Evolutionary conservation across 1,140 invertebrate species (phyloP), one percentile per base, ranked within the genome.

Genomic region (Plectrocnemia conspersa): DNA sequence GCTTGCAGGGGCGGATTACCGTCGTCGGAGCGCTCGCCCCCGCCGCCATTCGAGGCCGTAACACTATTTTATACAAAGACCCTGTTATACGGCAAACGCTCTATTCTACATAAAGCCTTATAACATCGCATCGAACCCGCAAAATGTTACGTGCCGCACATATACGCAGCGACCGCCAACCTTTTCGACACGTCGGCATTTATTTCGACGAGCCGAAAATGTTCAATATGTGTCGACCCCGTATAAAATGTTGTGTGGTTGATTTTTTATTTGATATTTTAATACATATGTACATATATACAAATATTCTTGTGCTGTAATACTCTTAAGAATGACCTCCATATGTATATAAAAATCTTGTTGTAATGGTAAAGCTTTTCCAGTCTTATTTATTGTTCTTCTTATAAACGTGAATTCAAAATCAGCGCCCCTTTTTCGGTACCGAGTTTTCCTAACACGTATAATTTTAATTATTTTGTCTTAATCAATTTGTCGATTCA

Each of bases 31-130:
- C 35, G n/a, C 35, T 38, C 35, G 27, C 35, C 15, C 13, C n/a
- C n/a, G n/a, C n/a, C n/a, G n/a, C n/a, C n/a, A n/a, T n/a, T n/a
- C n/a, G n/a, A n/a, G 35, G 7, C 35, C 5, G 35, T 38, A 38
- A 38, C 35, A 38, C 35, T 38, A 38, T 38, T 38, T 38, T 15
- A 38, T 38, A 38, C 35, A 38, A 38, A 38, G 35, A 38, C 35
- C 35, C 35, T 15, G 35, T 38, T 38, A 38, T 38, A 38, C 13
- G 15, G 35, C 27, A 38, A 38, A 38, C 35, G 35, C 15, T 38
- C 35, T 38, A 38, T 38, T 38, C 18, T 38, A 10, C 35, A 38
- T 38, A 38, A 38, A 38, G 35, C 35, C 35, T 38, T 38, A 10
- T 38, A 38, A 38, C 35, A 38, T 38, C 35, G 35, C 35, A 38